These are phyloP conservation scores for Stenichneumon culpator DNA, from an alignment of 2,888 invertebrate species.

Conservation along the genomic window DNA sequence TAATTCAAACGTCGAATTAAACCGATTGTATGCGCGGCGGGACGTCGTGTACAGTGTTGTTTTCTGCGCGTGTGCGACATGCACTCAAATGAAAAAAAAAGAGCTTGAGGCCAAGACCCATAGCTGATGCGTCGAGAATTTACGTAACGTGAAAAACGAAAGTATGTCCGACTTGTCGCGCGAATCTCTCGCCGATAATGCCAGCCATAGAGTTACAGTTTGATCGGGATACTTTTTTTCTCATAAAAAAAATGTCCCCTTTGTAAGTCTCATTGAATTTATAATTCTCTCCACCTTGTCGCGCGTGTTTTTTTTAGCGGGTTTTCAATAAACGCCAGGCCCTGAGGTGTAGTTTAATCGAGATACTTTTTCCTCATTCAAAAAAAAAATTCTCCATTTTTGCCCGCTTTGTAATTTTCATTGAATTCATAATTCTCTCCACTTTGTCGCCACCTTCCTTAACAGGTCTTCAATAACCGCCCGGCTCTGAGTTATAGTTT, in stretches of 20 bases:
- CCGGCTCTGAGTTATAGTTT: too few relatives aligned
- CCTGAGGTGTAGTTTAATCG: too few relatives aligned
- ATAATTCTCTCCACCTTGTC: too few relatives aligned
- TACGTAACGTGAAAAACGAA: conserved; percentile 9
- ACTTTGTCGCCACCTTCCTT: too few relatives aligned
- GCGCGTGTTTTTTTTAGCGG: too few relatives aligned
- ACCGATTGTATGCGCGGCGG: conserved; percentile 4
- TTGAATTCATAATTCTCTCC: not conserved
- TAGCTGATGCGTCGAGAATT: not conserved
- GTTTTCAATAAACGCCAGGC: too few relatives aligned
- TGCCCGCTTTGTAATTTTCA: not conserved
- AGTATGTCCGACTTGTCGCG: conserved; percentile 1
- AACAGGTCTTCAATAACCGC: too few relatives aligned
- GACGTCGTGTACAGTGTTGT: not conserved
- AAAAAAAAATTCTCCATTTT: too few relatives aligned
- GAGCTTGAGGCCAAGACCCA: conserved; percentile 1
- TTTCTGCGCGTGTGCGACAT: not conserved
- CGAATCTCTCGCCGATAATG: not conserved
- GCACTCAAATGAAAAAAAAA: not conserved
- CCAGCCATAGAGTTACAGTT: not conserved
- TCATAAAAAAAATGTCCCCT: not conserved
- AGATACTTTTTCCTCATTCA: too few relatives aligned
- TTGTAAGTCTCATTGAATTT: not conserved
- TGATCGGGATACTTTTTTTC: not conserved
- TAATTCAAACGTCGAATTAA: conserved; percentile 15